Conservation (phyloP, 2,797 vertebrate species). For the Cossypha heuglini region DNA sequence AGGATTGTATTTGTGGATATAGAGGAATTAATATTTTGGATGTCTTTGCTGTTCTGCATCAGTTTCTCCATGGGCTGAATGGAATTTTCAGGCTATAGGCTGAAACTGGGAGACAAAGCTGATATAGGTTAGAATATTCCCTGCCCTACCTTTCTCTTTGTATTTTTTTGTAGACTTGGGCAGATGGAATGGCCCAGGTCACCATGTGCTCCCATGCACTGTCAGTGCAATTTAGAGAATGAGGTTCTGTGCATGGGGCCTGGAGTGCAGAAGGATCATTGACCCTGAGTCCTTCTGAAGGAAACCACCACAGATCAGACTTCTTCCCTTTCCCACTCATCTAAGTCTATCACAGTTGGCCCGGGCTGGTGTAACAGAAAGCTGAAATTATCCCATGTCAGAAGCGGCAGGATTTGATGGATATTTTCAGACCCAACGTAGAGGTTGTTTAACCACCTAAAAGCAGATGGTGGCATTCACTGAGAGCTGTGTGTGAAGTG, state of each 20-base stretch:
- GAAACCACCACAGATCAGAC: neutral
- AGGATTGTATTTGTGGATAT: neutral
- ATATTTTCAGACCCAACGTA: neutral
- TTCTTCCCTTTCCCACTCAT: neutral
- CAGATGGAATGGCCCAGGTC: neutral
- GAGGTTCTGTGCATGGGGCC: accelerated
- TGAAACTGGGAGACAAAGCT: neutral
- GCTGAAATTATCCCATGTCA: neutral
- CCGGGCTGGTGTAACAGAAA: neutral
- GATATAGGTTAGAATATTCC: neutral
- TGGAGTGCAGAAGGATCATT: neutral
- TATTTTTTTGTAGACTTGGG: neutral
- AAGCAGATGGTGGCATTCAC: neutral
- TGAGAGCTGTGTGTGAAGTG: neutral
- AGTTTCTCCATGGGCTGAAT: neutral
- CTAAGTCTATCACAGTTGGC: neutral
- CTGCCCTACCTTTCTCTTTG: neutral
- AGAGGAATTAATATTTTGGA: neutral
- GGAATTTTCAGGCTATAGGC: neutral
- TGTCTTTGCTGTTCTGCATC: neutral
- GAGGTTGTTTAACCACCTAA: slow-evolving; percentile 21
- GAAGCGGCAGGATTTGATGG: neutral
- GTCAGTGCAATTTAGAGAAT: neutral
- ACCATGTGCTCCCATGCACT: neutral
- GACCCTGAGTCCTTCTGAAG: neutral